A percentile compares a stretch with the other conserved stretches of the same genome.
phyloP scores from a whole-genome alignment of 2,113 vertebrate genomes.

The Ochotona curzoniae region DNA sequence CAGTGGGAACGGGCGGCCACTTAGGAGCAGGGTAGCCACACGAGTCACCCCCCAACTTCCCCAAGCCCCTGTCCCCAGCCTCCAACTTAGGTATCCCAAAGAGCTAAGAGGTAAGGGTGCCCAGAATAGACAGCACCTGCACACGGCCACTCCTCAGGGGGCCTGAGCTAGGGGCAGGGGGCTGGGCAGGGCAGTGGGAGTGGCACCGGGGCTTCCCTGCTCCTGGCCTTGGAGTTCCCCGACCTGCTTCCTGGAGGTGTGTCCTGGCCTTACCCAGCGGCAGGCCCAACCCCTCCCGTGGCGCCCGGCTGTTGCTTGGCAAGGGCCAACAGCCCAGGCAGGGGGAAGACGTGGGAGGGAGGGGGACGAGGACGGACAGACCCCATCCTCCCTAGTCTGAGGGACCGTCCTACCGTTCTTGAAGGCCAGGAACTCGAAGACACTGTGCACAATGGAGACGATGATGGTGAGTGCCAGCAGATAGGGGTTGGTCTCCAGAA shows the following conservation, averaged over 20 bases:
- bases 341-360: too few species aligned
- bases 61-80: not conserved
- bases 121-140: not conserved
- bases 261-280: not conserved
- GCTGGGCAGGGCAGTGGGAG: not conserved
- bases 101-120: not conserved
- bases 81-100: too few species aligned
- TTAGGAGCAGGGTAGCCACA: not conserved
- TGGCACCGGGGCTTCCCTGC: constrained; percentile 64
- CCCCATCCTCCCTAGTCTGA: not conserved
- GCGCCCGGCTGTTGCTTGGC: not conserved
- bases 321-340: not conserved
- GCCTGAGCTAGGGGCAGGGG: not conserved
- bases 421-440: constrained; percentile 98
- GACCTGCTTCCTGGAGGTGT: constrained; percentile 22
- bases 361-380: not conserved
- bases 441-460: constrained; percentile 96
- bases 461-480: constrained; percentile 94
- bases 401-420: constrained; percentile 91
- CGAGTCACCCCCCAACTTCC: not conserved
- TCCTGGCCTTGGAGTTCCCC: constrained; percentile 66
- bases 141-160: not conserved
- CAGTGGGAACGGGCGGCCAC: accelerated
- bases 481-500: constrained; percentile 97
- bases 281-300: not conserved